Evolutionary conservation across 2,797 vertebrate genomes (phyloP).

Genomic region (Amazona ochrocephala): DNA sequence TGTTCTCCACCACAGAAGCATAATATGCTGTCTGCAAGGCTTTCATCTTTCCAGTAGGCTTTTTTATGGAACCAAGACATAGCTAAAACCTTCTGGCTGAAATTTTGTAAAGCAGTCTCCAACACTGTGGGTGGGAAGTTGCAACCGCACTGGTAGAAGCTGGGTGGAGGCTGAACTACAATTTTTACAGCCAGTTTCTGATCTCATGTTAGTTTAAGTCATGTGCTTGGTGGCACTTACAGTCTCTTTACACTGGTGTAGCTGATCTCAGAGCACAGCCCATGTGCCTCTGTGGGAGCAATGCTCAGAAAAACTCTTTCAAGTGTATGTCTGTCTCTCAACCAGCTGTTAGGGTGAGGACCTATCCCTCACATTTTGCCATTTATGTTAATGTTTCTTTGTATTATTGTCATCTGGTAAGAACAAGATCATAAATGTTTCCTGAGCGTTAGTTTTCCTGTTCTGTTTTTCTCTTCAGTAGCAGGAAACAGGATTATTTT

Average conservation of each 20-base stretch:
- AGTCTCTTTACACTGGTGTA: background rate
- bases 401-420: background rate
- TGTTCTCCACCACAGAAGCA: background rate
- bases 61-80: background rate
- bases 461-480: background rate
- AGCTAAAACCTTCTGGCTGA: slow-evolving; percentile 34
- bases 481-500: background rate
- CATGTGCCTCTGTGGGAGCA: background rate
- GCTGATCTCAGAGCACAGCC: background rate
- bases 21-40: background rate
- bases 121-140: slow-evolving; percentile 56
- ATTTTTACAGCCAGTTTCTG: slow-evolving; percentile 54
- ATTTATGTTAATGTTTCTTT: background rate
- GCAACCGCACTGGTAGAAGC: background rate
- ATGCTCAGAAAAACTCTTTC: background rate
- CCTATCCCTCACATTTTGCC: background rate
- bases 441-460: background rate
- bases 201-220: slow-evolving; percentile 51
- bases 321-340: background rate
- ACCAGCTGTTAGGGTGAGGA: background rate
- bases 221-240: background rate
- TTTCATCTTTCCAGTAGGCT: background rate
- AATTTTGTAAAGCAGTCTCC: background rate
- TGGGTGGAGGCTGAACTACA: slow-evolving; percentile 49
- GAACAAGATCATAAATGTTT: background rate